A percentile compares a stretch with the other conserved stretches of the same genome.
Evolutionary conservation across 2,113 vertebrate species (phyloP).

Genomic region (Motacilla alba): DNA sequence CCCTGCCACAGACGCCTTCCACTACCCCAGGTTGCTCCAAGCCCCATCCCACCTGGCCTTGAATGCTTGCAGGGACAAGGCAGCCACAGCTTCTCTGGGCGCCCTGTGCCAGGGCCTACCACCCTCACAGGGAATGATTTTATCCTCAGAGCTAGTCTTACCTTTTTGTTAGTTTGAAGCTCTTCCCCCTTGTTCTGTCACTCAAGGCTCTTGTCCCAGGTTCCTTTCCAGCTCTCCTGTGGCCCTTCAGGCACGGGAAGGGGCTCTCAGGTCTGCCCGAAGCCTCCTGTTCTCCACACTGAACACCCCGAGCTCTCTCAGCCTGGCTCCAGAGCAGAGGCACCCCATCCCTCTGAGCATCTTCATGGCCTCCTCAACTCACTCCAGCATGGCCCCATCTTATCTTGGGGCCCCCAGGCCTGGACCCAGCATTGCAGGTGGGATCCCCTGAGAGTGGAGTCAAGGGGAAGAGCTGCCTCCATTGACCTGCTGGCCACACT

Average conservation of each 20-base stretch:
- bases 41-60: rapidly evolving
- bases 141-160: background rate
- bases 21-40: background rate
- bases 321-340: background rate
- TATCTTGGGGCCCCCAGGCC: too few species aligned
- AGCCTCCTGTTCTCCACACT: background rate
- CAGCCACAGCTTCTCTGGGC: background rate
- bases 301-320: background rate
- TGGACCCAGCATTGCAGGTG: background rate
- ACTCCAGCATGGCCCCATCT: background rate
- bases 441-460: background rate
- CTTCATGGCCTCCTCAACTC: background rate
- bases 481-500: background rate
- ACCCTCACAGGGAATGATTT: background rate
- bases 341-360: background rate
- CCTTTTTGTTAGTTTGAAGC: background rate
- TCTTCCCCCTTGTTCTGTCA: background rate
- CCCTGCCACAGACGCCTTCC: background rate
- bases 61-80: rapidly evolving
- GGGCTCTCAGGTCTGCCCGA: background rate
- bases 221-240: background rate
- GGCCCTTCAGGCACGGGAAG: background rate
- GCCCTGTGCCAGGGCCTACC: background rate
- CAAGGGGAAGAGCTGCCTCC: background rate
- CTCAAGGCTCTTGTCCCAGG: background rate